Percentiles rank a stretch among this genome's conserved stretches.
These are phyloP conservation scores for Aphrophora alni DNA, from an alignment of 2,888 invertebrate species.

Conservation along the genomic window DNA sequence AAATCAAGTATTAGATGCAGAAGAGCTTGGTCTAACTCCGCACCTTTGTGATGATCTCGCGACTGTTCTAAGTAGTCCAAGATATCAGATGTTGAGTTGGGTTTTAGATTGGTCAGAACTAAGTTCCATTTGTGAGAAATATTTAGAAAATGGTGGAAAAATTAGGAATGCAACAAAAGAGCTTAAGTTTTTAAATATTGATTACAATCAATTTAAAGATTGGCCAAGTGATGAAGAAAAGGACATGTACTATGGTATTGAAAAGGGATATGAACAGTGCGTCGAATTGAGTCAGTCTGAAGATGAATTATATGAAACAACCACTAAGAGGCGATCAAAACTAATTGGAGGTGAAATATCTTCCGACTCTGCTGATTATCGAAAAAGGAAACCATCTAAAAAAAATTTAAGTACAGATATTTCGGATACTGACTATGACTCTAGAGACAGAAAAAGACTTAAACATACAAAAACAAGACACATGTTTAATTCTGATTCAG, in stretches of 20 bases:
- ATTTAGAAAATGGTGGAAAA: constrained; percentile 59
- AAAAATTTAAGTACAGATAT: background rate
- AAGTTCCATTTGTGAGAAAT: constrained; percentile 60
- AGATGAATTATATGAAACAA: constrained; percentile 15
- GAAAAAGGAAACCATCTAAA: background rate
- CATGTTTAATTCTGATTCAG: constrained; percentile 25
- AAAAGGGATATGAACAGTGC: constrained; percentile 63
- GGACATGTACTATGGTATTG: constrained; percentile 65
- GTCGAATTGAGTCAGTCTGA: constrained; percentile 23
- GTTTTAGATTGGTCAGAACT: constrained; percentile 63
- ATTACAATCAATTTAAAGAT: constrained; percentile 71
- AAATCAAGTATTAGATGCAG: constrained; percentile 61
- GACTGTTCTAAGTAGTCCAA: constrained; percentile 71
- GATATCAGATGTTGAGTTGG: constrained; percentile 77
- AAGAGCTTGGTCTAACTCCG: constrained; percentile 68
- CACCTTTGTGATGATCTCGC: constrained; percentile 74
- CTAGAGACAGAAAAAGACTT: background rate
- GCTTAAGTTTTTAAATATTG: constrained; percentile 76
- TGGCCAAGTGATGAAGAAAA: constrained; percentile 66
- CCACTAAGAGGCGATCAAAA: constrained; percentile 7
- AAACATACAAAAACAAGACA: constrained; percentile 2
- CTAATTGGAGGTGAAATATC: constrained; percentile 2
- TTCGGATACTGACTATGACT: constrained; percentile 4
- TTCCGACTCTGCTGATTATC: background rate
- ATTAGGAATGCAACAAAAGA: constrained; percentile 65